A percentile compares a stretch with the other conserved stretches of the same genome.
Evolutionary conservation across 2,888 invertebrate genomes (phyloP).

Genomic region (Epinotia nisella): DNA sequence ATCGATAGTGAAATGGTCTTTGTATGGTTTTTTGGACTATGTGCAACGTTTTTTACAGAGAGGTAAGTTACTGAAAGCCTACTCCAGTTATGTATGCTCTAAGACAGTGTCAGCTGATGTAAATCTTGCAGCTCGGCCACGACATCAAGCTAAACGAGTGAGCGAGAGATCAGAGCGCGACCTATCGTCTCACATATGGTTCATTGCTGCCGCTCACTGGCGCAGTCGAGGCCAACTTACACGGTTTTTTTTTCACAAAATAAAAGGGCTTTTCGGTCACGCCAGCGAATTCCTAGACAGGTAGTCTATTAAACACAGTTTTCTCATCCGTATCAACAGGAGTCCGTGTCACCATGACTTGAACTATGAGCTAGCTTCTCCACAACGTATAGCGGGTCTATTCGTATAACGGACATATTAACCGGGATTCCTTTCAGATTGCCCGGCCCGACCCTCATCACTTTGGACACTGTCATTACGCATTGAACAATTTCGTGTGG

Average conservation of each 20-base stretch:
- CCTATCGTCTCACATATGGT: too few relatives aligned
- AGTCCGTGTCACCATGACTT: constrained; percentile 18
- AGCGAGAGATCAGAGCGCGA: too few relatives aligned
- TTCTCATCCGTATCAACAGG: neutral
- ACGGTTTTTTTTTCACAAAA: neutral
- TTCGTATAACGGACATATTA: constrained; percentile 71
- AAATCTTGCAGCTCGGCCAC: too few relatives aligned
- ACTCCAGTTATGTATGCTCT: too few relatives aligned
- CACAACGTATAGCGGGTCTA: constrained; percentile 48
- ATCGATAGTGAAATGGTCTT: too few relatives aligned
- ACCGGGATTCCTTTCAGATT: constrained; percentile 75
- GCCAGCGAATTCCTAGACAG: neutral
- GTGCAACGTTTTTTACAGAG: too few relatives aligned
- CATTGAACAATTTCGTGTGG: constrained; percentile 70
- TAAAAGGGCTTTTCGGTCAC: neutral
- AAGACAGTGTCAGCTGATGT: too few relatives aligned
- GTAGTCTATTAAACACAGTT: neutral
- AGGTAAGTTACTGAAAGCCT: too few relatives aligned
- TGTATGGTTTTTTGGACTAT: too few relatives aligned
- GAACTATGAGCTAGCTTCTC: constrained; percentile 15
- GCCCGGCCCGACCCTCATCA: constrained; percentile 73
- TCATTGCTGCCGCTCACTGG: too few relatives aligned
- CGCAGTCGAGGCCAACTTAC: too few relatives aligned
- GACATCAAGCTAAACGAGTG: too few relatives aligned
- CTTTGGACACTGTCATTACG: constrained; percentile 77